These are phyloP conservation scores for Drosophila bifasciata DNA, from an alignment of 1,140 invertebrate genomes.

Conservation along the genomic window DNA sequence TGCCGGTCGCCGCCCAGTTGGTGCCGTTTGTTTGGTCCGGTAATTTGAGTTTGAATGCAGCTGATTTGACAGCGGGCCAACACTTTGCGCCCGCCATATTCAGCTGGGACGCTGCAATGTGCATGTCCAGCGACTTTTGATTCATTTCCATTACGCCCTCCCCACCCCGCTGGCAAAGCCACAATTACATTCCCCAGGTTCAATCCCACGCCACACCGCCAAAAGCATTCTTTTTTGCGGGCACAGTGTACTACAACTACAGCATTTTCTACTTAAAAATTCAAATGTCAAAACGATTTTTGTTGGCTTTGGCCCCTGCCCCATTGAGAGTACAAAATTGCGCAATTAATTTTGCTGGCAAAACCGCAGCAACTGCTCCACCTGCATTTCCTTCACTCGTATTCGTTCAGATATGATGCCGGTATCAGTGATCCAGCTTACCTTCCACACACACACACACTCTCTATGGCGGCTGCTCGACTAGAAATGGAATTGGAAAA, in stretches of 20 bases:
- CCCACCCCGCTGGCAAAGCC: slow-evolving; percentile 1
- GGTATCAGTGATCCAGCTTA: too few species aligned
- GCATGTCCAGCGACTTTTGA: slow-evolving; percentile 44
- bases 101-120: slow-evolving; percentile 71
- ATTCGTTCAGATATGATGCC: slow-evolving; percentile 62
- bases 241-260: too few species aligned
- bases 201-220: slow-evolving; percentile 39
- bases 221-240: slow-evolving; percentile 45
- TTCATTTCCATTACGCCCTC: slow-evolving; percentile 11
- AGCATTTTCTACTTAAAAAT: slow-evolving; percentile 57
- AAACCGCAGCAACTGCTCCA: slow-evolving; percentile 68
- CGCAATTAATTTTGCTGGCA: slow-evolving; percentile 75
- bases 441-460: too few species aligned
- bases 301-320: slow-evolving; percentile 31
- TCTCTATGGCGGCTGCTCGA: slow-evolving; percentile 21
- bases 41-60: slow-evolving; percentile 81
- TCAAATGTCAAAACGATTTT: slow-evolving; percentile 67
- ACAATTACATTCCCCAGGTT: slow-evolving; percentile 18
- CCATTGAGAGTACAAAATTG: slow-evolving; percentile 62
- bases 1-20: slow-evolving; percentile 17
- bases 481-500: slow-evolving; percentile 72
- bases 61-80: slow-evolving; percentile 78
- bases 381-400: too few species aligned
- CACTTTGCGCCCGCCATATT: slow-evolving; percentile 57
- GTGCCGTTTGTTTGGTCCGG: slow-evolving; percentile 55